Evolutionary conservation across 2,797 vertebrate species (phyloP).

Genomic region (Synaphobranchus kaupii): DNA sequence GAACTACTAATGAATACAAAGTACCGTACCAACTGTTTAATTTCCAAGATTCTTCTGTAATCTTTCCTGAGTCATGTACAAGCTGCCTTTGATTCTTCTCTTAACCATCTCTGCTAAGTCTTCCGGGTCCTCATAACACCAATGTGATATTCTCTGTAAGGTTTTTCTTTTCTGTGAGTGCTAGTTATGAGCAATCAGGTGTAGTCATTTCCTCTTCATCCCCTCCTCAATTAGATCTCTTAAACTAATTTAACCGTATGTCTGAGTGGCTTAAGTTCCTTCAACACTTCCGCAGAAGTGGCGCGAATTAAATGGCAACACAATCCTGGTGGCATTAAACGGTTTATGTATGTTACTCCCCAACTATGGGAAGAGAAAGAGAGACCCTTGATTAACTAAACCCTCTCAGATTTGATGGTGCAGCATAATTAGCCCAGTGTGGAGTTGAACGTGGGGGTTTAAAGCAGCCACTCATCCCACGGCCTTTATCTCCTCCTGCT

Average conservation of each 20-base stretch:
- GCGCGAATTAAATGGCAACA: constrained; percentile 68
- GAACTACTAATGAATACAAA: constrained; percentile 60
- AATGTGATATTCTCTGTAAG: constrained; percentile 65
- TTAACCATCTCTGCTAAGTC: constrained; percentile 69
- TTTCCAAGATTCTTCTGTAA: constrained; percentile 62
- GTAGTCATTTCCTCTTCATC: constrained; percentile 70
- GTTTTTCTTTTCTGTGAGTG: constrained; percentile 56
- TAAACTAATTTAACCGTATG: constrained; percentile 69
- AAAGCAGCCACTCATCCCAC: constrained; percentile 80
- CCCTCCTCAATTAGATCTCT: constrained; percentile 77
- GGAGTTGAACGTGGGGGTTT: constrained; percentile 75
- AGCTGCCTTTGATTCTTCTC: constrained; percentile 58
- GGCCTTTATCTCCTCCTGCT: constrained; percentile 79
- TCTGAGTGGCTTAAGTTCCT: constrained; percentile 78
- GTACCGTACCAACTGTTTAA: constrained; percentile 56
- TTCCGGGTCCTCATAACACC: constrained; percentile 62
- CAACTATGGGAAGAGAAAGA: constrained; percentile 73
- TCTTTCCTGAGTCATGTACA: constrained; percentile 66
- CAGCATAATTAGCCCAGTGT: constrained; percentile 78
- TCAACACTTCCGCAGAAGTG: constrained; percentile 71
- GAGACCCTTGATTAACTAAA: constrained; percentile 79
- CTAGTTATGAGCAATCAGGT: constrained; percentile 74
- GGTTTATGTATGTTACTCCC: constrained; percentile 82
- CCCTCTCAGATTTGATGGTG: constrained; percentile 80
- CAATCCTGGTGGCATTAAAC: constrained; percentile 79